These are phyloP conservation scores for Emmelina monodactyla DNA, from an alignment of 2,888 invertebrate species.

Conservation along the genomic window DNA sequence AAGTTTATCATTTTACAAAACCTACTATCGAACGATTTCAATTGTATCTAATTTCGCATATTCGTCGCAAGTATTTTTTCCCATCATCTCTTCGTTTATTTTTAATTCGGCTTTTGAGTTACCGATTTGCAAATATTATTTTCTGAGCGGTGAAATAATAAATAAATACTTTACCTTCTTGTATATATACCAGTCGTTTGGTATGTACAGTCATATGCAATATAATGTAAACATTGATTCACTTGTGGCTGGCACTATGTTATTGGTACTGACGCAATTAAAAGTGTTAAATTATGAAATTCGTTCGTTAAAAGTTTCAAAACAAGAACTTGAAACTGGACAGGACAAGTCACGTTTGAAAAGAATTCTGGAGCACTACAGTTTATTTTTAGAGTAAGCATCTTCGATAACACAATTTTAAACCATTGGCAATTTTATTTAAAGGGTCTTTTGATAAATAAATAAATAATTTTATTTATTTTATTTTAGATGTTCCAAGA, in stretches of 20 bases:
- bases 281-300: slow-evolving; percentile 31
- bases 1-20: slow-evolving; percentile 22
- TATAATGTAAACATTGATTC: slow-evolving; percentile 38
- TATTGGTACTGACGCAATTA: slow-evolving; percentile 31
- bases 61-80: slow-evolving; percentile 23
- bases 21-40: slow-evolving; percentile 23
- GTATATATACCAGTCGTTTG: slow-evolving; percentile 35
- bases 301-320: slow-evolving; percentile 21
- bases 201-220: slow-evolving; percentile 42
- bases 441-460: not conserved
- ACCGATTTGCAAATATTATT: slow-evolving; percentile 45
- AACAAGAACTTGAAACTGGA: slow-evolving; percentile 13
- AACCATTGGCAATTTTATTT: not conserved
- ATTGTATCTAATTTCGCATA: slow-evolving; percentile 25
- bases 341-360: slow-evolving; percentile 18
- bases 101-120: slow-evolving; percentile 25
- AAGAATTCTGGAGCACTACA: slow-evolving; percentile 29
- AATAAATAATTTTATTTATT: slow-evolving; percentile 3
- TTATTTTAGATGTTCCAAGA: slow-evolving; percentile 31
- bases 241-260: slow-evolving; percentile 34
- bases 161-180: slow-evolving; percentile 27
- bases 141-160: slow-evolving; percentile 29
- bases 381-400: slow-evolving; percentile 30
- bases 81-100: slow-evolving; percentile 25
- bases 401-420: not conserved